Conservation (phyloP, 2,888 invertebrate species). For the Ophioninae sp. region DNA sequence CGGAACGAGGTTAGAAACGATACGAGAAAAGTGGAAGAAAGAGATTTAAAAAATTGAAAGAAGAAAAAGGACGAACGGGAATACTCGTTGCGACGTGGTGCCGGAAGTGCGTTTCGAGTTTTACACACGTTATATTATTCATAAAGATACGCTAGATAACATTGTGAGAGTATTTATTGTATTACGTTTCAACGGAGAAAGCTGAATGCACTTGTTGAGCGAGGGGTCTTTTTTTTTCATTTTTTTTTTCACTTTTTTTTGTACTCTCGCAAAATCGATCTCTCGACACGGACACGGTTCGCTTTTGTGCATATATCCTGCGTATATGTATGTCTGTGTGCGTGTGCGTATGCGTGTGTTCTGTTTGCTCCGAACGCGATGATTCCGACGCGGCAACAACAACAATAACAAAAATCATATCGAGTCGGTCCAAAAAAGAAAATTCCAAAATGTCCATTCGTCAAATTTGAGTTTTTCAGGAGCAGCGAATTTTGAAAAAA, state of each 20-base stretch:
- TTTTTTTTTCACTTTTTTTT: slow-evolving; percentile 36
- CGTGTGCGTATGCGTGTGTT: too few species aligned
- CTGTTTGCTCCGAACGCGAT: background rate
- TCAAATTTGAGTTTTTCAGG: too few species aligned
- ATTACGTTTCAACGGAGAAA: slow-evolving; percentile 69
- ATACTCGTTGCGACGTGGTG: slow-evolving; percentile 29
- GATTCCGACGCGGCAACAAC: background rate
- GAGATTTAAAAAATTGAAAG: too few species aligned
- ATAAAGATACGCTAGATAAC: slow-evolving; percentile 31
- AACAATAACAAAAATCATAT: background rate
- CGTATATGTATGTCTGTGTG: background rate
- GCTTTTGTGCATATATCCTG: background rate
- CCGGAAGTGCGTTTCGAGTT: slow-evolving; percentile 71
- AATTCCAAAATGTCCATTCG: background rate
- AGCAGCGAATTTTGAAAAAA: too few species aligned
- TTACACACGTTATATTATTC: slow-evolving; percentile 67
- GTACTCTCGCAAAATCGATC: slow-evolving; percentile 29
- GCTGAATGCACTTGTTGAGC: slow-evolving; percentile 70
- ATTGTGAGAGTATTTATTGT: slow-evolving; percentile 73
- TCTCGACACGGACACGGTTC: slow-evolving; percentile 18
- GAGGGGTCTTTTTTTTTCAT: slow-evolving; percentile 29
- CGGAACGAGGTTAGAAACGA: too few species aligned
- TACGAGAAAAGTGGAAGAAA: too few species aligned
- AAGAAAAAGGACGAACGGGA: slow-evolving; percentile 37
- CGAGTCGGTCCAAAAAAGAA: background rate